A percentile compares a stretch with the other conserved stretches of the same genome.
Conservation (phyloP, 1,140 invertebrate genomes). For the Sycobia sp. region DNA sequence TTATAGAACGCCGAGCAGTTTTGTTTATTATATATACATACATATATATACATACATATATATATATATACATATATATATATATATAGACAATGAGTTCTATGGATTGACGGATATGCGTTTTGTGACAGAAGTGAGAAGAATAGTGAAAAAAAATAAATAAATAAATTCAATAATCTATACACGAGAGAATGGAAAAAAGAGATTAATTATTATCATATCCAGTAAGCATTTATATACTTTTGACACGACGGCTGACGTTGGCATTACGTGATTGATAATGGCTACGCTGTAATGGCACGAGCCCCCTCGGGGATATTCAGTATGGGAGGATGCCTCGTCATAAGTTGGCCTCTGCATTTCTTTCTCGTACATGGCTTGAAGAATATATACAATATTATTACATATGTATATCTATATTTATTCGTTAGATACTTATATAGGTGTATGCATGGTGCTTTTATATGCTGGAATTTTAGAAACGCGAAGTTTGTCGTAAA, state of each 20-base stretch:
- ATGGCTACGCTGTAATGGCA: slow-evolving; percentile 54
- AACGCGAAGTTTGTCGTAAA: slow-evolving; percentile 38
- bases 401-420: slow-evolving; percentile 38
- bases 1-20: too few species aligned
- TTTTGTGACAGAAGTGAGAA: neutral
- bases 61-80: too few species aligned
- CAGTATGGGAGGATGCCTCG: neutral
- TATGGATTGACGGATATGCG: too few species aligned
- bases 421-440: slow-evolving; percentile 44
- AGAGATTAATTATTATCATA: slow-evolving; percentile 1
- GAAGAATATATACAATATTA: too few species aligned
- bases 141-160: neutral
- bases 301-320: slow-evolving; percentile 45
- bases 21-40: too few species aligned
- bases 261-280: slow-evolving; percentile 42
- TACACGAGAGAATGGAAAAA: too few species aligned
- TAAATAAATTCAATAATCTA: too few species aligned
- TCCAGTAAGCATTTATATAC: slow-evolving; percentile 26
- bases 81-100: too few species aligned
- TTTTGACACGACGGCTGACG: slow-evolving; percentile 45
- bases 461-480: slow-evolving; percentile 48
- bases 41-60: too few species aligned
- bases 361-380: slow-evolving; percentile 48
- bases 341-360: neutral
- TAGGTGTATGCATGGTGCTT: slow-evolving; percentile 56